Conservation (phyloP, 2,888 invertebrate species). For the Tetrapedia diversipes region DNA sequence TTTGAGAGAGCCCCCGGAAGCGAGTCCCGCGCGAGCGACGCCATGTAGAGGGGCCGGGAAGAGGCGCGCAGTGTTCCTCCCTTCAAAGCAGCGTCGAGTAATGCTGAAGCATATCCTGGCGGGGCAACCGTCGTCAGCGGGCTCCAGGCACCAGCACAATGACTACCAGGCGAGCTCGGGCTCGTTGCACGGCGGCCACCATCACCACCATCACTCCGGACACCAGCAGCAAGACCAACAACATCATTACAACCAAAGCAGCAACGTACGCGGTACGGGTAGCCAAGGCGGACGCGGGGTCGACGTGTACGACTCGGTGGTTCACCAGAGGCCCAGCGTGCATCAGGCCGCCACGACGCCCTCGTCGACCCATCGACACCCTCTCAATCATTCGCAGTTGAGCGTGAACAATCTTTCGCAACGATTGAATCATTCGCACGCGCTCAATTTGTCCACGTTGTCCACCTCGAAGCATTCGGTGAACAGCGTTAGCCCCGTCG, state of each 20-base stretch:
- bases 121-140: constrained; percentile 84
- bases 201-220: constrained; percentile 61
- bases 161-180: constrained; percentile 75
- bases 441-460: constrained; percentile 78
- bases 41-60: constrained; percentile 59
- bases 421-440: constrained; percentile 78
- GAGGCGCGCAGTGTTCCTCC: constrained; percentile 51
- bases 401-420: constrained; percentile 82
- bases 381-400: constrained; percentile 80
- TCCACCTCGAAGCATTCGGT: constrained; percentile 82
- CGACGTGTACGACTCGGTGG: constrained; percentile 79
- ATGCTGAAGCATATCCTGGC: constrained; percentile 90
- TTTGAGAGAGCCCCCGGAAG: background rate
- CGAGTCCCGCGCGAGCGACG: constrained; percentile 4
- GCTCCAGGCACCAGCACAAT: constrained; percentile 83
- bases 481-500: constrained; percentile 81
- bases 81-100: constrained; percentile 74
- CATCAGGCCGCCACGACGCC: constrained; percentile 74
- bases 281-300: constrained; percentile 54
- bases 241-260: constrained; percentile 62
- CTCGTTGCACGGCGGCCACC: constrained; percentile 71
- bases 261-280: constrained; percentile 41
- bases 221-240: constrained; percentile 65
- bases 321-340: constrained; percentile 60
- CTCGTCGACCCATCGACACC: constrained; percentile 77